Percentiles rank a stretch among this genome's conserved stretches.
Conservation (phyloP, 64 coral and sea anemone species). For the Montipora efflorescens region DNA sequence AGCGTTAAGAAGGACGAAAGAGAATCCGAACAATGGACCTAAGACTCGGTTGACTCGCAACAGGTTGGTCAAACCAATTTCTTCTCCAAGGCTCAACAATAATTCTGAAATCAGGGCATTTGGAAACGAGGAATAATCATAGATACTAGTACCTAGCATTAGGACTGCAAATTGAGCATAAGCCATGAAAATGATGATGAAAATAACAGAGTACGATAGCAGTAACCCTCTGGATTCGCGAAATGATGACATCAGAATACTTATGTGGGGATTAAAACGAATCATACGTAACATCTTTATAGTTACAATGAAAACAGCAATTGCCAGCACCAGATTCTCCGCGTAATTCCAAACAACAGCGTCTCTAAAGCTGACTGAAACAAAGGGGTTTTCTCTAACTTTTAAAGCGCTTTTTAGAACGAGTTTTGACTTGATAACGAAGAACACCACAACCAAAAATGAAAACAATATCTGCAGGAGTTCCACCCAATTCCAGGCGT, state of each 20-base stretch:
- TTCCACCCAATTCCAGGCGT: conserved; percentile 69
- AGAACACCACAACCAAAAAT: conserved; percentile 49
- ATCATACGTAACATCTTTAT: conserved; percentile 53
- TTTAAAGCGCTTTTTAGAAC: conserved; percentile 22
- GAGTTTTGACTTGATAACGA: conserved; percentile 49
- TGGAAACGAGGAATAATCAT: conserved; percentile 36
- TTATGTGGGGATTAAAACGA: conserved; percentile 63
- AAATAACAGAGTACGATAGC: conserved; percentile 37
- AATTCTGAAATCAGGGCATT: conserved; percentile 32
- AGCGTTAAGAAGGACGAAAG: conserved; percentile 28
- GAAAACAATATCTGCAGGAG: conserved; percentile 54
- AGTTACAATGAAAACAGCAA: conserved; percentile 62
- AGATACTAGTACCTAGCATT: conserved; percentile 45
- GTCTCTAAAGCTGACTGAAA: conserved; percentile 41
- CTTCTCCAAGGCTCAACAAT: conserved; percentile 29
- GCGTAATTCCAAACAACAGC: conserved; percentile 42
- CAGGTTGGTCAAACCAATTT: conserved; percentile 25
- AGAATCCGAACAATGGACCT: conserved; percentile 61
- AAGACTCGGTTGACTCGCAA: conserved; percentile 14
- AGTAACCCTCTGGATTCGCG: conserved; percentile 16
- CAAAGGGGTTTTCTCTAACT: conserved; percentile 52
- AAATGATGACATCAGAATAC: conserved; percentile 44
- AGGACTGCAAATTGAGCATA: conserved; percentile 49
- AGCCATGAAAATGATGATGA: conserved; percentile 36
- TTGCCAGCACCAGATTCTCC: conserved; percentile 39